Evolutionary conservation across 2,888 invertebrate species (phyloP), one percentile per base, ranked within the genome.

Genomic region (Catotricha subobsoleta): DNA sequence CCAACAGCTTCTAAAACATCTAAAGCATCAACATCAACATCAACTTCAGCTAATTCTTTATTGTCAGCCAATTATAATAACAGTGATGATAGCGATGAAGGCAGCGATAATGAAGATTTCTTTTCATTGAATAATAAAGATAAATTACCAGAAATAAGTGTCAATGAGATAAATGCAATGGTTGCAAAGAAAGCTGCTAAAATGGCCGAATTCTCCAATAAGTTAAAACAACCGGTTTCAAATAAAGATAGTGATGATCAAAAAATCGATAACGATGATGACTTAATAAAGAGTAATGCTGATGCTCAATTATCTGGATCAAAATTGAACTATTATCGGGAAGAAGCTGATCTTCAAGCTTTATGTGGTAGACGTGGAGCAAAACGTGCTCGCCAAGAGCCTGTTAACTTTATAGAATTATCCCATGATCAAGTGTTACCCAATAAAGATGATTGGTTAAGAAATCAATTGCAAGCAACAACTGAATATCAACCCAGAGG

Each of bases 341-440:
- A 51, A 38, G 40, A 48, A 16, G 42, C 46, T 27, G 64, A 60
- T 7, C 49, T 82, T 48, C 66, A 74, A 48, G 74, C 77, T 45
- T 60, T 86, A 10, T 74, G 79, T 47, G 84, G 84, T 1, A 60
- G 72, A 16, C 67, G 69, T 23, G 67, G 69, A 25, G 73, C 71
- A 2, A 74, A 77, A 50, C 68, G 67, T 10, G 57, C 72, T 2
- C 71, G 68, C 45, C 46, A 52, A 3, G 72, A 75, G 49, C 72
- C 73, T 40, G 72, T 78, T 39, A 74, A 84, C 52, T 71, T 91
- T 41, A 79, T 90, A 13, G 84, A 91, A 53, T 77, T 90, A 2
- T 76, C 79, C 46, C 82, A 84, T 36, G 74, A 78, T 48, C 80
- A 86, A 52, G 78, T 87, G 1, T 62, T 84, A 48, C 79, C 80